Conservation (phyloP, 2,888 invertebrate species). For the Chymomyza amoena region DNA sequence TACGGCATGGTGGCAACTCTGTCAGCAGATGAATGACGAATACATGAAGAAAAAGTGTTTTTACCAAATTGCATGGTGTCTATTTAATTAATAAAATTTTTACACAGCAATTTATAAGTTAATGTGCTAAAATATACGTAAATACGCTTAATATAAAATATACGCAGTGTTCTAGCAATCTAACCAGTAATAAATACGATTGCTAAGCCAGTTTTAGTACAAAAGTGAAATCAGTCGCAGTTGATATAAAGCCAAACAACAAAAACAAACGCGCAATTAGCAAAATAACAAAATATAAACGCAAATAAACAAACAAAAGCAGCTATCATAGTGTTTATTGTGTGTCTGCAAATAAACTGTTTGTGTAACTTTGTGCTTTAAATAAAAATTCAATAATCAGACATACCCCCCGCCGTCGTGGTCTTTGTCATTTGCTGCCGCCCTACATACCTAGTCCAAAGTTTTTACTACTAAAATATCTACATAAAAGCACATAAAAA, state of each 20-base stretch:
- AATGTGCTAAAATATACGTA: not conserved
- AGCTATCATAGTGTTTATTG: not conserved
- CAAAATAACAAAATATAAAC: not conserved
- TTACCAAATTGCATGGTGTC: not conserved
- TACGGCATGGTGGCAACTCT: constrained; percentile 30
- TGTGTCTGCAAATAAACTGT: not conserved
- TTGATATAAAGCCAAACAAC: not conserved
- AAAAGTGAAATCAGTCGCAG: not conserved
- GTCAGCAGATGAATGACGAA: not conserved
- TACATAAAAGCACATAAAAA: constrained; percentile 43
- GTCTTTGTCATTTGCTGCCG: constrained; percentile 29
- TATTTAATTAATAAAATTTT: not conserved
- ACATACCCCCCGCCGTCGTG: constrained; percentile 22
- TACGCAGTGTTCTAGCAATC: not conserved
- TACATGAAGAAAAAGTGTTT: constrained; percentile 2
- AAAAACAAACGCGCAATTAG: constrained; percentile 5
- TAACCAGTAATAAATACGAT: not conserved
- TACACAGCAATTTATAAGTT: not conserved
- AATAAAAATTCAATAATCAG: constrained; percentile 24
- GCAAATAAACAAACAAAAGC: not conserved
- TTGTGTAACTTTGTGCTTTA: constrained; percentile 27
- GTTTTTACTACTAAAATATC: constrained; percentile 32
- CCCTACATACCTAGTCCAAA: constrained; percentile 45
- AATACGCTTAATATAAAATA: not conserved
- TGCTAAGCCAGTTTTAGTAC: not conserved